Conservation (phyloP, 2,888 invertebrate species). For the Spodoptera littoralis region DNA sequence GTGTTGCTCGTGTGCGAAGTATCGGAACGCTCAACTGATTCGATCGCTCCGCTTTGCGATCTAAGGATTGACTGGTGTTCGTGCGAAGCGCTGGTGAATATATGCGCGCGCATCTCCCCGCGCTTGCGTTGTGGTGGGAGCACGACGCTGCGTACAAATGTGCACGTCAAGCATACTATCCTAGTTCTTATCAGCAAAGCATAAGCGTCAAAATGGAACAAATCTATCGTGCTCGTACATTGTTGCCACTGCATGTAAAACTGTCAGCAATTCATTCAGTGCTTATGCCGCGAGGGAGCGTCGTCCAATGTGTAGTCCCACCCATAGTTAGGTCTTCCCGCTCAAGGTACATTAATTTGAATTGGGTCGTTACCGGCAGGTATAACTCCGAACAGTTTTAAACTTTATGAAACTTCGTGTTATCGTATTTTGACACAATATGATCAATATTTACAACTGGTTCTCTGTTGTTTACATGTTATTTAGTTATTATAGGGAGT, state of each 20-base stretch:
- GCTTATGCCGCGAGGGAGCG: conserved; percentile 52
- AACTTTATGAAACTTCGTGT: conserved; percentile 11
- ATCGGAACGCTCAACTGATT: conserved; percentile 58
- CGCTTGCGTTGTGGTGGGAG: conserved; percentile 82
- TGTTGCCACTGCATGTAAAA: conserved; percentile 50
- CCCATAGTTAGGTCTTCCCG: conserved; percentile 52
- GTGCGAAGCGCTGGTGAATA: conserved; percentile 75
- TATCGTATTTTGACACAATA: neutral
- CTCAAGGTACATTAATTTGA: conserved; percentile 46
- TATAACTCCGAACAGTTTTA: conserved; percentile 12
- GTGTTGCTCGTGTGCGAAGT: conserved; percentile 60
- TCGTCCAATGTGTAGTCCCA: conserved; percentile 49
- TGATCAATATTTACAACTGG: neutral
- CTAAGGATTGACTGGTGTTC: conserved; percentile 81
- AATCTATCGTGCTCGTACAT: conserved; percentile 26
- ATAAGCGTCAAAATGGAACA: conserved; percentile 34
- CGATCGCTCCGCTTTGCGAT: conserved; percentile 71
- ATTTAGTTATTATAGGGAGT: conserved; percentile 1
- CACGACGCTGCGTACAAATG: conserved; percentile 58
- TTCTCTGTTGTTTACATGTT: neutral
- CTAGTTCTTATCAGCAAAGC: conserved; percentile 18
- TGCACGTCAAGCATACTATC: conserved; percentile 6
- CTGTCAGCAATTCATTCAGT: conserved; percentile 65
- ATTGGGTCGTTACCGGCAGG: conserved; percentile 32
- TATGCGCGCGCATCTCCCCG: conserved; percentile 85